Percentiles rank a stretch among this genome's conserved stretches.
phyloP scores from a whole-genome alignment of 2,888 invertebrate genomes.

The Cantharis rufa region DNA sequence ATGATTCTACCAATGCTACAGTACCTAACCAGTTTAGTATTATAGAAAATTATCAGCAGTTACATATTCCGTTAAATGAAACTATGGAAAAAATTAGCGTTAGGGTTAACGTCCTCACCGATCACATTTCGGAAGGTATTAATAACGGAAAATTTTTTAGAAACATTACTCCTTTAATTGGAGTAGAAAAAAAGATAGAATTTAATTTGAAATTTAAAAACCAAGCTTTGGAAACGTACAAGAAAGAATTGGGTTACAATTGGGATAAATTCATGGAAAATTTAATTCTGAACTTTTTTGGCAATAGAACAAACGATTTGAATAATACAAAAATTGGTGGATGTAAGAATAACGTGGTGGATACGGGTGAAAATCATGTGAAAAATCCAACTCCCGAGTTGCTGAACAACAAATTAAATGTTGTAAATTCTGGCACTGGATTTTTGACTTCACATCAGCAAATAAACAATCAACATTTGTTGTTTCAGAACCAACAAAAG shows the following conservation, averaged over 20 bases:
- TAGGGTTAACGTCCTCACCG: constrained; percentile 8
- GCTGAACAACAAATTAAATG: background rate
- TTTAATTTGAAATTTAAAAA: constrained; percentile 1
- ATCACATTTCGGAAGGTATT: background rate
- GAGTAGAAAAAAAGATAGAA: constrained; percentile 3
- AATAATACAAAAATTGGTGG: background rate
- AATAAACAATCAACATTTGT: background rate
- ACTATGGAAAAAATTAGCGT: constrained; percentile 1
- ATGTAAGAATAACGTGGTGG: background rate
- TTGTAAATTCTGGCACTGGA: background rate
- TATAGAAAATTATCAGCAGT: background rate
- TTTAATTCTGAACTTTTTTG: constrained; percentile 7
- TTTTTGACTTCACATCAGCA: background rate
- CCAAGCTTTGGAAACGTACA: background rate
- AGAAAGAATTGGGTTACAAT: background rate
- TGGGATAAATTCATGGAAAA: constrained; percentile 8
- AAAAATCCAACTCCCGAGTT: no score
- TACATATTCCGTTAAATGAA: background rate
- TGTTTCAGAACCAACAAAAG: background rate
- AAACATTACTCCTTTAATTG: constrained; percentile 2
- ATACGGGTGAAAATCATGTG: background rate
- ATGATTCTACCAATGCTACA: background rate
- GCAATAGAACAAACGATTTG: background rate
- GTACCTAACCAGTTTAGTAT: background rate
- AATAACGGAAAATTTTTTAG: background rate